Percentiles rank a stretch among this genome's conserved stretches.
Evolutionary conservation across 2,888 invertebrate genomes (phyloP).

Genomic region (Athalia cordata): DNA sequence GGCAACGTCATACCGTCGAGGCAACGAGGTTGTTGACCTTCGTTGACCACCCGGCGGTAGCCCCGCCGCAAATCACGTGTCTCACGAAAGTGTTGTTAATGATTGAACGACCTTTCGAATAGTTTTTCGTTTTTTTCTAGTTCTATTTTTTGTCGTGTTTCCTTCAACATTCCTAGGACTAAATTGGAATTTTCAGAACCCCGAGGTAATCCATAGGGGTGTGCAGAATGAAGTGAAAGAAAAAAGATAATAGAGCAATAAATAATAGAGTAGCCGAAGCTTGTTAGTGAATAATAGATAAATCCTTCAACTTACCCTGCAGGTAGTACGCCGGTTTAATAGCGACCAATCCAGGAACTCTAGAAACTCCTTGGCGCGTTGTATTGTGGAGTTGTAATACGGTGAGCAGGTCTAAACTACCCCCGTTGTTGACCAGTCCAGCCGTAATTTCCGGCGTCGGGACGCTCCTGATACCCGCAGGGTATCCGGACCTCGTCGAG

Average conservation of each 20-base stretch:
- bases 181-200: too few species aligned
- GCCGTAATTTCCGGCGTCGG: conserved; percentile 3
- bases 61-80: conserved; percentile 25
- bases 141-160: background rate
- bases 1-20: background rate
- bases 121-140: background rate
- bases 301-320: conserved; percentile 77
- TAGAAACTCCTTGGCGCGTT: conserved; percentile 82
- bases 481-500: conserved; percentile 28
- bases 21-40: background rate
- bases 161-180: conserved; percentile 14
- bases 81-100: conserved; percentile 24
- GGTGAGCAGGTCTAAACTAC: conserved; percentile 85
- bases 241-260: too few species aligned
- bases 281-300: too few species aligned
- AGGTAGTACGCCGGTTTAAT: conserved; percentile 84
- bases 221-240: too few species aligned
- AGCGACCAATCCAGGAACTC: conserved; percentile 81
- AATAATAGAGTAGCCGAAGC: background rate
- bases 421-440: conserved; percentile 59
- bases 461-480: background rate
- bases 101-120: background rate
- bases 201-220: background rate
- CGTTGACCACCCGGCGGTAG: background rate
- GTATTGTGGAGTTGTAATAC: conserved; percentile 87